Base-by-base conservation (phyloP, 2,888 invertebrate genomes). In the Heteromurus nitidus region DNA sequence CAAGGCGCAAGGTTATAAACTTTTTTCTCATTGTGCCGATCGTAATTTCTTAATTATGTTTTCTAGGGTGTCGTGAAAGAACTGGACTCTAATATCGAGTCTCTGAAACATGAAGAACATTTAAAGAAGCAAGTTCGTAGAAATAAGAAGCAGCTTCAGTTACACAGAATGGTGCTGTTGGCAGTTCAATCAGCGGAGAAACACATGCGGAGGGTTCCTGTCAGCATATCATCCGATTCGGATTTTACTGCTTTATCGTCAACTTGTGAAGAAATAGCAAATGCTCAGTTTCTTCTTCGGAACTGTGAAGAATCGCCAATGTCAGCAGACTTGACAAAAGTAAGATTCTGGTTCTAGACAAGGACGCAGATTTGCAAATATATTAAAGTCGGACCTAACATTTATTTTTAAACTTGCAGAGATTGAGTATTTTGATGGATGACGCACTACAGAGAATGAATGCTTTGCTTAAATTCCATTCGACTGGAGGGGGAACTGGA, bases 261-360 rank as follows among this genome's bases (percentile, higher is more conserved):
- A 67, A 76, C 85, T 11, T 86, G 85, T 72, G 84, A 85, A 69
- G 86, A 87, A 80, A 64, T 86, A 28, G 85, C 85, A 5, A 83
- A 85, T 30, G 83, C 85, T 2, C 82, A 83, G 60, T 85, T 85
- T 72, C 72, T 87, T 24, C 60, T 87, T 1, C 80, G 80, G 11
- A 80, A 53, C 22, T 79, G 84, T 58, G 30, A 70, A 28, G 62
- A 67, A 20, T 84, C 84, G 3, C 67, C 65, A 3, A 60, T 84
- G 50, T 73, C 74, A 28, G n/a, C n/a, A 20, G 67, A 73, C 13
- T 18, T 68, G 1, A 68, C 60, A 20, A 67, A 69, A 22, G 84
- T 84, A 62, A 64, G 75, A 13, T 53, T 65, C 16, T 60, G 11
- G n/a, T n/a, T 55, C 30, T 72, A 72, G 18, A 64, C 13, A 47